A percentile compares a stretch with the other conserved stretches of the same genome.
phyloP scores from a whole-genome alignment of 2,113 vertebrate genomes.

The Apteryx owenii region DNA sequence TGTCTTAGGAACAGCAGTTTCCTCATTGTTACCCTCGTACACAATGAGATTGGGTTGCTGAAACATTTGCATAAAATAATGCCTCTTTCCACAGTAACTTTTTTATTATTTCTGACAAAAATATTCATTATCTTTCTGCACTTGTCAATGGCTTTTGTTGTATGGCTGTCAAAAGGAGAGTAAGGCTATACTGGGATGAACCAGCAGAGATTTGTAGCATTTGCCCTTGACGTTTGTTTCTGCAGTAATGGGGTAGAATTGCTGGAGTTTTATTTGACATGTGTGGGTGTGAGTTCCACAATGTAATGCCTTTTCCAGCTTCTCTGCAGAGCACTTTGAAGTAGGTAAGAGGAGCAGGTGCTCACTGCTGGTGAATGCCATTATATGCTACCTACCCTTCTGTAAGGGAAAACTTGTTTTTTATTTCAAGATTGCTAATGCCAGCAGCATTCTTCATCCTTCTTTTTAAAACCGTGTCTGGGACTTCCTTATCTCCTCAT shows the following conservation, averaged over 20 bases:
- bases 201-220: background rate
- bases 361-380: background rate
- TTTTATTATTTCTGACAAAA: background rate
- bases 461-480: background rate
- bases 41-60: background rate
- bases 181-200: background rate
- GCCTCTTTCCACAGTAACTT: background rate
- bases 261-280: background rate
- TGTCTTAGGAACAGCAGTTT: background rate
- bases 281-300: background rate
- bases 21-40: background rate
- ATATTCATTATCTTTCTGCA: background rate
- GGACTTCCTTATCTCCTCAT: background rate
- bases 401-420: background rate
- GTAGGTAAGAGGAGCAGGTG: background rate
- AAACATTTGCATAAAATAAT: background rate
- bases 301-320: background rate
- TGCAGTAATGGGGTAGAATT: background rate
- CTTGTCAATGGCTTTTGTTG: background rate
- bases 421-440: background rate
- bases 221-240: background rate
- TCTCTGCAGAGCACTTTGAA: background rate
- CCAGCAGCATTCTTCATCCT: background rate
- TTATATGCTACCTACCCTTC: background rate
- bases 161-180: background rate